Evolutionary conservation across 2,797 vertebrate genomes (phyloP).

Genomic region (Clamator glandarius): DNA sequence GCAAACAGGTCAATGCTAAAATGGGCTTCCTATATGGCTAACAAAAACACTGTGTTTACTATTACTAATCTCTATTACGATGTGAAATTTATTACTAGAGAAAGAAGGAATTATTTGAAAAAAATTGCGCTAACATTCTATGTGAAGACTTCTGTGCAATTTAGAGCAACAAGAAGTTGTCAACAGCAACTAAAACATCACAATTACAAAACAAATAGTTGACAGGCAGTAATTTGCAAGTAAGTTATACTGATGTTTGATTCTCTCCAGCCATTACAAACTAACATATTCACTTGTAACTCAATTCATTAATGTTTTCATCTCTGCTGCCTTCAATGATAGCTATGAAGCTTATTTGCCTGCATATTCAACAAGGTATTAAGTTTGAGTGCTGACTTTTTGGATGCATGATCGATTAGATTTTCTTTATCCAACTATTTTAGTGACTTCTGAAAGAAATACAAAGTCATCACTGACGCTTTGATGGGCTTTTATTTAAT

Average conservation of each 20-base stretch:
- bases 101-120: neutral
- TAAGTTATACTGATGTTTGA: neutral
- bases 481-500: neutral
- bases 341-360: neutral
- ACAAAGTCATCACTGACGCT: neutral
- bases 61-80: no score
- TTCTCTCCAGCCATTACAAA: neutral
- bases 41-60: neutral
- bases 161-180: neutral
- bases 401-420: neutral
- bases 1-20: neutral
- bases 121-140: neutral
- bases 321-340: neutral
- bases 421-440: neutral
- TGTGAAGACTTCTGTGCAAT: neutral
- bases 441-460: neutral
- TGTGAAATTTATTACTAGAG: neutral
- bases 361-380: neutral
- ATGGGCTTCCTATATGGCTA: neutral
- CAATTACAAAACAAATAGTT: slow-evolving; percentile 17
- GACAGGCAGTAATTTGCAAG: slow-evolving; percentile 6
- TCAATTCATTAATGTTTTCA: neutral
- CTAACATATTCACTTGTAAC: neutral
- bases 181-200: slow-evolving; percentile 12
- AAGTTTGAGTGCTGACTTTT: neutral